Base-by-base conservation (phyloP, 2,113 vertebrate species). In the Hyperoodon ampullatus region DNA sequence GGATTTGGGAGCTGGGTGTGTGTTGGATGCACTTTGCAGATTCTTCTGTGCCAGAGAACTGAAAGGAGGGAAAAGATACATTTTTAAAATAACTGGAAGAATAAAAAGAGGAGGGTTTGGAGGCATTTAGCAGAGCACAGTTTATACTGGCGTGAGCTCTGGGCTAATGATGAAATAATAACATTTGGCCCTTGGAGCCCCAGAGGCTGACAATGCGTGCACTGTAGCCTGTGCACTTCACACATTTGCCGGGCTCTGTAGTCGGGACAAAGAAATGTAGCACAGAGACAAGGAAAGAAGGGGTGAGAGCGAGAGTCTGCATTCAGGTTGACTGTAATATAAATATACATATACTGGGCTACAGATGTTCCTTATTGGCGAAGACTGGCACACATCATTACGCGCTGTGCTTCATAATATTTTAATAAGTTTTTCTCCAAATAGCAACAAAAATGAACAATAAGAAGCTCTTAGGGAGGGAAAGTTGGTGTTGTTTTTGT, bases 361-460 rank as follows among this genome's bases (percentile, higher is more conserved):
- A 96, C 98, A 99, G 96, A 98, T 98, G 98, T 98, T 98, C 98
- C 90, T 98, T 92, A 97, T 97, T 98, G 98, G 83, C 66, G 96
- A 97, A 97, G 85, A 60, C 89, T 98, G 97, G 89, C 96, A 92
- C 96, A 92, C 96, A 58, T 93, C 98, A 96, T 98, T 98, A 98
- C 35, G 65, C 81, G 94, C 81, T 98, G 97, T 94, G 88, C 96
- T 98, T 99, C 95, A 96, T 98, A 97, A 97, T 98, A 97, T 98
- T 98, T 98, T 98, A 98, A 98, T 98, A 97, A 98, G 96, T 97
- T 97, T 97, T 97, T 96, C 96, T 96, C 96, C 94, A 98, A 98
- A 98, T 90, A 98, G 93, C 78, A 98, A 98, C 93, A 65, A 97
- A 98, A 97, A 97, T 95, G 63, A 98, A 98, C 60, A 98, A 96